A percentile compares a stretch with the other conserved stretches of the same genome.
These are phyloP conservation scores for Agrochola lota DNA, from an alignment of 2,888 invertebrate species.

Conservation along the genomic window DNA sequence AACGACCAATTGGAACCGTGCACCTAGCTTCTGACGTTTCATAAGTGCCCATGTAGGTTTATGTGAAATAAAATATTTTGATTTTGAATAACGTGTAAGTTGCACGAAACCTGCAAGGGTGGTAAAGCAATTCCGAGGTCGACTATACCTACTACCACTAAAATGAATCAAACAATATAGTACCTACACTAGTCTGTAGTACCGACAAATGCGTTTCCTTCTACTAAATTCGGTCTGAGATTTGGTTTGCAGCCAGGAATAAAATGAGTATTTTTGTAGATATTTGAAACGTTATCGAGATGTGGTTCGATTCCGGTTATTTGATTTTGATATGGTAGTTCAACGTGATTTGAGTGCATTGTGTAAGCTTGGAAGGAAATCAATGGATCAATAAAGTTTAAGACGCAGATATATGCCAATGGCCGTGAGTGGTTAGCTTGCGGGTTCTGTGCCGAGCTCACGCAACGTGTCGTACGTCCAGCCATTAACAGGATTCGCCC, in stretches of 20 bases:
- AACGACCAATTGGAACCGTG: too few relatives aligned
- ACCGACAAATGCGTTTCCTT: conserved; percentile 40
- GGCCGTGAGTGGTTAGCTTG: too few relatives aligned
- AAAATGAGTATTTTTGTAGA: conserved; percentile 53
- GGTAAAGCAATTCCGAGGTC: neutral
- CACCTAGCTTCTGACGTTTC: too few relatives aligned
- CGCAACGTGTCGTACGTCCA: too few relatives aligned
- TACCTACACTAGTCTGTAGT: neutral
- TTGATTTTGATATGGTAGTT: conserved; percentile 49
- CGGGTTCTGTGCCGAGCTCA: too few relatives aligned
- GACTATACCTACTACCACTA: too few relatives aligned
- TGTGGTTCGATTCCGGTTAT: conserved; percentile 40
- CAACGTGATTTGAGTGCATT: conserved; percentile 23
- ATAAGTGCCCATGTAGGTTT: too few relatives aligned
- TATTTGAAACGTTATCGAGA: conserved; percentile 43
- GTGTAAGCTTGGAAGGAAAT: conserved; percentile 1
- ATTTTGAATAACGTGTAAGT: too few relatives aligned
- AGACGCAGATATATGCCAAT: too few relatives aligned
- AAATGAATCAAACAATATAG: conserved; percentile 4
- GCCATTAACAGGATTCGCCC: too few relatives aligned
- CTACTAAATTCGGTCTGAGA: conserved; percentile 14
- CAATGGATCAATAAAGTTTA: neutral
- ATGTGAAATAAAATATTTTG: too few relatives aligned
- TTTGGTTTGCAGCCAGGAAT: conserved; percentile 58
- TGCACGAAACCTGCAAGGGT: neutral